Conservation (phyloP, 92 coral and sea anemone species). For the Montipora capitata region DNA sequence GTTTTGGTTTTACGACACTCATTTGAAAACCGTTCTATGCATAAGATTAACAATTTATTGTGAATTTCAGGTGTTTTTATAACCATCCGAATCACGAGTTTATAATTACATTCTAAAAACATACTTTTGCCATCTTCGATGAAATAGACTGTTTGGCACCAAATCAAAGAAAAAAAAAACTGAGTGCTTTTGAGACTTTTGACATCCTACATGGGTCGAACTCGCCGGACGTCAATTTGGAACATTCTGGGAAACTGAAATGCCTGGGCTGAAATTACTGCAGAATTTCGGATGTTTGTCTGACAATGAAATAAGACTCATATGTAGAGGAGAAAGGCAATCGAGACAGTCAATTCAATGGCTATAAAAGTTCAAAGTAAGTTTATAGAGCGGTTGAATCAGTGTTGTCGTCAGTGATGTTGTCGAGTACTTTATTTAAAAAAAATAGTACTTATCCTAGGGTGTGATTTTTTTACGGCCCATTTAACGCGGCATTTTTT, state of each 20-base stretch:
- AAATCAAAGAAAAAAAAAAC: too few species aligned
- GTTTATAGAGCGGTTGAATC: slow-evolving; percentile 14
- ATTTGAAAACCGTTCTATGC: too few species aligned
- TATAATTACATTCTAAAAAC: too few species aligned
- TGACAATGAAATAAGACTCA: not conserved
- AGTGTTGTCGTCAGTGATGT: slow-evolving; percentile 20
- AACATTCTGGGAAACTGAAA: slow-evolving; percentile 15
- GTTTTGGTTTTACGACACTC: too few species aligned
- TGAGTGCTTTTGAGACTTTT: slow-evolving; percentile 8
- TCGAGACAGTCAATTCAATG: not conserved
- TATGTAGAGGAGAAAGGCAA: not conserved
- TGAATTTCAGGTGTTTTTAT: too few species aligned
- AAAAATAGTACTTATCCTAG: slow-evolving; percentile 3
- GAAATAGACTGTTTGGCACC: too few species aligned
- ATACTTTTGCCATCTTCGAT: too few species aligned
- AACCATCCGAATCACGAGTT: too few species aligned
- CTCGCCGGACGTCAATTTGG: not conserved
- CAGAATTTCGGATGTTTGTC: slow-evolving; percentile 6
- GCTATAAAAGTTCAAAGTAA: slow-evolving; percentile 21
- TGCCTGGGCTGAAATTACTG: slow-evolving; percentile 11
- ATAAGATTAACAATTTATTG: too few species aligned
- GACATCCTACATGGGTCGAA: not conserved
- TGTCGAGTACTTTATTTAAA: not conserved
- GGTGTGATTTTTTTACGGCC: not conserved
- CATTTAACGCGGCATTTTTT: not conserved